Conservation (phyloP, 2,113 vertebrate genomes). For the Sinocyclocheilus anophthalmus region DNA sequence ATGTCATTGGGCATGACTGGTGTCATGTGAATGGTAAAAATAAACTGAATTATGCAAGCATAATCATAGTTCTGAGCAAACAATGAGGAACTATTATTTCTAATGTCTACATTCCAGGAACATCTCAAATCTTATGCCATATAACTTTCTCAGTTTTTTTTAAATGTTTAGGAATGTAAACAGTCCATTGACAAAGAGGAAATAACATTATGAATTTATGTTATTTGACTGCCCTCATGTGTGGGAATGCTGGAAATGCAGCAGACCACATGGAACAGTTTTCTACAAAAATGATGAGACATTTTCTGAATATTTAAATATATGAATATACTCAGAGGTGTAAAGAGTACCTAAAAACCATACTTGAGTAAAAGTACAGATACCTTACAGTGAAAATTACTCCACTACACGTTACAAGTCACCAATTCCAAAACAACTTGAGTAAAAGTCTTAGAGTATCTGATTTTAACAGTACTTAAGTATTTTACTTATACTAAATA, state of each 20-base stretch:
- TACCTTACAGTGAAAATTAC: too few relatives aligned
- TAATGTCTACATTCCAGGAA: neutral
- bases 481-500: too few relatives aligned
- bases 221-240: conserved; percentile 1
- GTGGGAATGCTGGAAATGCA: neutral
- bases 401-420: too few relatives aligned
- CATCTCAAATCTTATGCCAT: neutral
- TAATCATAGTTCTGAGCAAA: neutral
- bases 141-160: neutral
- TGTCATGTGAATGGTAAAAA: conserved; percentile 30
- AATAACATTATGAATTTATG: neutral
- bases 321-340: neutral
- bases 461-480: too few relatives aligned
- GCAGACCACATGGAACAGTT: neutral
- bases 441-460: too few relatives aligned
- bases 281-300: neutral
- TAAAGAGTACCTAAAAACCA: too few relatives aligned
- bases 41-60: neutral
- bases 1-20: neutral
- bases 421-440: too few relatives aligned
- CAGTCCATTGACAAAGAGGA: neutral
- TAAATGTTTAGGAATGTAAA: neutral
- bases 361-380: too few relatives aligned
- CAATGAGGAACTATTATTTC: neutral
- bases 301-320: too few relatives aligned